Conservation (phyloP, 2,888 invertebrate species). For the Rhamphomyia laevipes region DNA sequence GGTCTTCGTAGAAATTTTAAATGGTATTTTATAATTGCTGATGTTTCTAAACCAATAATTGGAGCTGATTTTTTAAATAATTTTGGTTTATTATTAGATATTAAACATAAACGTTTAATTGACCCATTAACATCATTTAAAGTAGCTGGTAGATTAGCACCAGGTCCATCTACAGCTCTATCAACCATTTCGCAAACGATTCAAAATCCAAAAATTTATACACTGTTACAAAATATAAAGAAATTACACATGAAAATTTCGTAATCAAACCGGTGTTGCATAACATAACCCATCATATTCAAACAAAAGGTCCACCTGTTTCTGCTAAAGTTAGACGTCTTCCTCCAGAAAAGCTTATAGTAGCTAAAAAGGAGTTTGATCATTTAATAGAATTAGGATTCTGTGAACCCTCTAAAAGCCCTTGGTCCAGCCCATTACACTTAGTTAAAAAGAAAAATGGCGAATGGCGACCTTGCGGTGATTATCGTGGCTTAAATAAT, state of each 20-base stretch:
- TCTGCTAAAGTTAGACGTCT: neutral
- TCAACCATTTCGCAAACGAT: no score
- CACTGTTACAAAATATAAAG: no score
- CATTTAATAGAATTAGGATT: neutral
- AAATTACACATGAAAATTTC: no score
- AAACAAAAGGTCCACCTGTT: neutral
- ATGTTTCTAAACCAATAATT: slow-evolving; percentile 10
- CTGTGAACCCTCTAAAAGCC: neutral
- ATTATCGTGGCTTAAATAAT: slow-evolving; percentile 7
- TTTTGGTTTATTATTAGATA: neutral
- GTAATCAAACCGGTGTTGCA: neutral
- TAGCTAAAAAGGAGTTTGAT: neutral
- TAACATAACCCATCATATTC: neutral
- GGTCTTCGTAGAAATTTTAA: slow-evolving; percentile 11
- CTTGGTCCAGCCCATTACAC: neutral
- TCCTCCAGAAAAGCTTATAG: neutral
- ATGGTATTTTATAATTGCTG: slow-evolving; percentile 11
- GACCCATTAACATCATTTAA: no score
- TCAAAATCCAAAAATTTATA: no score
- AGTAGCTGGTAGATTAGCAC: neutral
- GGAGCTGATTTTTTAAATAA: slow-evolving; percentile 8
- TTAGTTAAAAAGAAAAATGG: neutral
- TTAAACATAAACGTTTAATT: neutral
- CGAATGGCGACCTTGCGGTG: slow-evolving; percentile 3
- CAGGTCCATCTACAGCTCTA: neutral